Conservation (phyloP, 1,140 invertebrate genomes). For the Zaprionus vittiger region DNA sequence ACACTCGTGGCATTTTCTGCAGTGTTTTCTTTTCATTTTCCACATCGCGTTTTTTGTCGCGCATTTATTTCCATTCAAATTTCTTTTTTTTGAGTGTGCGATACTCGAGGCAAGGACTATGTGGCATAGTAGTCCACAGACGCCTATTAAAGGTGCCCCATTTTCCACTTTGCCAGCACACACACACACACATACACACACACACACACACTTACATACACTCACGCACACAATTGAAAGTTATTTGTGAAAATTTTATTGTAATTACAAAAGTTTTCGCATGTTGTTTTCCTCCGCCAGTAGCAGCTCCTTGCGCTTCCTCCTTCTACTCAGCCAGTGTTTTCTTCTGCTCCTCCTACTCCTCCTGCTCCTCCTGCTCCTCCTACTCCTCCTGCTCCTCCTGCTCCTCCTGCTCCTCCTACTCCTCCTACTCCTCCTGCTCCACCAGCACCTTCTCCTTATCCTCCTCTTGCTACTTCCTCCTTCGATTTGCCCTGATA, state of each 20-base stretch:
- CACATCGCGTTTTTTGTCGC: slow-evolving; percentile 14
- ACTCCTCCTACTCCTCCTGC: background rate
- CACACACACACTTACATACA: slow-evolving; percentile 4
- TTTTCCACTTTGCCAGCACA: slow-evolving; percentile 1
- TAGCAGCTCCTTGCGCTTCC: background rate
- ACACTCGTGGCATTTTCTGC: slow-evolving; percentile 13
- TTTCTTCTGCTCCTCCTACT: background rate
- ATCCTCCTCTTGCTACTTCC: slow-evolving; percentile 2
- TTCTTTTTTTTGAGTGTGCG: background rate
- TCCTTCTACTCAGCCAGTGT: too few relatives aligned
- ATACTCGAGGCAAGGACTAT: slow-evolving; percentile 22
- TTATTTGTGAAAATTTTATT: slow-evolving; percentile 83
- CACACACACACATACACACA: slow-evolving; percentile 12
- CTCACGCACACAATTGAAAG: slow-evolving; percentile 72
- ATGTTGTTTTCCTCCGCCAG: slow-evolving; percentile 55
- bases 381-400: background rate
- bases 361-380: background rate
- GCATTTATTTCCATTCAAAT: slow-evolving; percentile 33
- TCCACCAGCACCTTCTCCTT: background rate
- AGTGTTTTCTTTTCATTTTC: slow-evolving; percentile 75
- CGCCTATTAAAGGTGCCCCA: slow-evolving; percentile 39
- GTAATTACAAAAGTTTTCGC: slow-evolving; percentile 80
- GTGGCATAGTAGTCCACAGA: slow-evolving; percentile 7
- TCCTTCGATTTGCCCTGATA: slow-evolving; percentile 49
- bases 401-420: background rate